Base-by-base conservation (phyloP, 2,113 vertebrate species). In the Sylvilagus bachmani region DNA sequence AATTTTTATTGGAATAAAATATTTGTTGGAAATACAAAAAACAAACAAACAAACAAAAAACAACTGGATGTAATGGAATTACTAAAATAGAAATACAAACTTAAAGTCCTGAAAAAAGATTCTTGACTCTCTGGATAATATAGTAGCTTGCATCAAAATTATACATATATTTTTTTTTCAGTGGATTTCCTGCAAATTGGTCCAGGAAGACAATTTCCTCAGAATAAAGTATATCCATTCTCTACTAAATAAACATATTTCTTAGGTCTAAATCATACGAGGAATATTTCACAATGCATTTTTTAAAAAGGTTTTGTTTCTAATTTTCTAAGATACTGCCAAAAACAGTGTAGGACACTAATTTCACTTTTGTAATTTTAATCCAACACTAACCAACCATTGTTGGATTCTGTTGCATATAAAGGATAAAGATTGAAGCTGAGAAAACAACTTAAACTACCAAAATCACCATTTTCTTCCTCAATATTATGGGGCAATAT, bases 61-160 rank as follows among this genome's bases (percentile, higher is more conserved):
- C n/a, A n/a, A n/a, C n/a, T n/a, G 33, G 70, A 55, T 86, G 38
- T 58, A 89, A 75, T 29, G 84, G 53, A 62, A 36, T 93, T 89
- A 89, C 83, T 95, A 89, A 91, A 93, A 88, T 51, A 92, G 10
- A 96, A 91, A 86, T 84, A 91, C 58, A 86, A 97, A 94, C 64
- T 89, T 66, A 91, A 95, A 93, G 25, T 80, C 33, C 55, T 61
- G 11, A 75, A 69, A 96, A 93, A 80, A 86, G 89, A 83, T 58
- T 70, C n/a, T 94, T 66, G n/a, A 89, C 25, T 91, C 27, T 86
- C 94, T 93, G 49, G 3, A n/a, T 70, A 83, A 89, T 89, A 21
- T 24, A 89, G 36, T 77, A 91, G 29, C 58, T 93, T 69, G 17
- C 22, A 80, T 0, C 74, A 67, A 95, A 92, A 88, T 90, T 91